A percentile compares a stretch with the other conserved stretches of the same genome.
Evolutionary conservation across 2,113 vertebrate species (phyloP).

Genomic region (Carollia perspicillata): DNA sequence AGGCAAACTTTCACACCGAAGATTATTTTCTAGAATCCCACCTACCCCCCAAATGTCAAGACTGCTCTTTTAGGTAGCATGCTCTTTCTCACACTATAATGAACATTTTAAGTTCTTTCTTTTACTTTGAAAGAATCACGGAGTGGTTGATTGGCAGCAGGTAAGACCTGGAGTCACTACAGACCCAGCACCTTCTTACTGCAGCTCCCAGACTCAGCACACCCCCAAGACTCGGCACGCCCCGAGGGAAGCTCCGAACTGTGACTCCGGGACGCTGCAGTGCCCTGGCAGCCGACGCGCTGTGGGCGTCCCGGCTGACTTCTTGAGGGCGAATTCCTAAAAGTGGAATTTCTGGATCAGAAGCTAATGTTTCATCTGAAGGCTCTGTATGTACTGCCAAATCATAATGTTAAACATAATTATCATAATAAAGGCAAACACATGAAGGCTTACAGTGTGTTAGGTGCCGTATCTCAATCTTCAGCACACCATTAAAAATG

Average conservation of each 20-base stretch:
- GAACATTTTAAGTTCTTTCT: not conserved
- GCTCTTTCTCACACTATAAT: not conserved
- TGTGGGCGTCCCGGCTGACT: not conserved
- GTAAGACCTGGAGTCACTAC: not conserved
- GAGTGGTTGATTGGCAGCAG: not conserved
- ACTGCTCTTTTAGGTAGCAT: not conserved
- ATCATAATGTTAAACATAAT: not conserved
- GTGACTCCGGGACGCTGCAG: not conserved
- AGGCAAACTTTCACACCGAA: not conserved
- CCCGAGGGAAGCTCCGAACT: not conserved
- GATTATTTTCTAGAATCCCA: not conserved
- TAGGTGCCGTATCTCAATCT: not conserved
- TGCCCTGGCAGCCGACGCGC: not conserved
- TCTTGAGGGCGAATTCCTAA: not conserved
- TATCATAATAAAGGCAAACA: not conserved
- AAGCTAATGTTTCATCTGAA: conserved; percentile 10
- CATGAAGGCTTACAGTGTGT: not conserved
- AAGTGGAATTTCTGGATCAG: conserved; percentile 41
- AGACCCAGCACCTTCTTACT: not conserved
- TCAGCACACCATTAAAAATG: not conserved
- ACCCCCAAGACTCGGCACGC: not conserved
- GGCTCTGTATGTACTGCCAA: not conserved
- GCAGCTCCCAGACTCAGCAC: not conserved
- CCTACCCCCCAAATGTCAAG: not conserved
- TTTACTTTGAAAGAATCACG: not conserved